phyloP scores from a whole-genome alignment of 2,113 vertebrate species.

The Erpornis zantholeuca region DNA sequence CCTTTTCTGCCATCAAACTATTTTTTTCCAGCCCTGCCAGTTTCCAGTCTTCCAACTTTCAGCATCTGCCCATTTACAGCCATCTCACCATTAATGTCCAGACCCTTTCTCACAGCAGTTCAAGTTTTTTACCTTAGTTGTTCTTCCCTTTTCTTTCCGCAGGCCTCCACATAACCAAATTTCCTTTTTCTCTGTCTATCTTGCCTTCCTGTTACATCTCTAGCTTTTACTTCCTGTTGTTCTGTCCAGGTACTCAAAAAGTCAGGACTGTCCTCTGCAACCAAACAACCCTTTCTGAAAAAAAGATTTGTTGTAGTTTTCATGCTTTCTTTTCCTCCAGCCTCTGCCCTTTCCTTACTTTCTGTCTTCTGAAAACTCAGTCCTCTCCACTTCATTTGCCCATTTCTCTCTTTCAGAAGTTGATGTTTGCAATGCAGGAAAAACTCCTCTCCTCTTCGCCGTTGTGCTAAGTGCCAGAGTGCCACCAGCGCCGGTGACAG shows the following conservation, averaged over 20 bases:
- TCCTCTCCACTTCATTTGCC: not conserved
- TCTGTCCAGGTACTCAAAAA: not conserved
- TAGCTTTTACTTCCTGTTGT: not conserved
- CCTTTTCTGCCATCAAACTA: not conserved
- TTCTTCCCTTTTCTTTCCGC: not conserved
- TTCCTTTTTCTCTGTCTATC: not conserved
- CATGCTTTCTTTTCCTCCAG: not conserved
- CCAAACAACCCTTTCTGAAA: not conserved
- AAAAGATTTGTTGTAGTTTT: not conserved
- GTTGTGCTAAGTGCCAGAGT: not conserved
- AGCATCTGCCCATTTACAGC: not conserved
- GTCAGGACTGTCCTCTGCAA: not conserved
- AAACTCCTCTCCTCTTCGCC: not conserved
- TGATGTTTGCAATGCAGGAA: not conserved
- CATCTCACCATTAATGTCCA: not conserved
- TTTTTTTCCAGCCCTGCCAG: not conserved
- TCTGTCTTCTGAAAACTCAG: not conserved
- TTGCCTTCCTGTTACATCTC: not conserved
- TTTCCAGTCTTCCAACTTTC: not conserved
- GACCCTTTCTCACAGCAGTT: not conserved
- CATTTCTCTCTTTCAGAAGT: not conserved
- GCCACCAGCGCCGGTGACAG: not conserved
- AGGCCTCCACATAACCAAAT: not conserved
- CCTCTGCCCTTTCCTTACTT: not conserved
- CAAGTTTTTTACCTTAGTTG: not conserved